These are phyloP conservation scores for Eupithecia pulchellata DNA, from an alignment of 2,888 invertebrate genomes.

Conservation along the genomic window DNA sequence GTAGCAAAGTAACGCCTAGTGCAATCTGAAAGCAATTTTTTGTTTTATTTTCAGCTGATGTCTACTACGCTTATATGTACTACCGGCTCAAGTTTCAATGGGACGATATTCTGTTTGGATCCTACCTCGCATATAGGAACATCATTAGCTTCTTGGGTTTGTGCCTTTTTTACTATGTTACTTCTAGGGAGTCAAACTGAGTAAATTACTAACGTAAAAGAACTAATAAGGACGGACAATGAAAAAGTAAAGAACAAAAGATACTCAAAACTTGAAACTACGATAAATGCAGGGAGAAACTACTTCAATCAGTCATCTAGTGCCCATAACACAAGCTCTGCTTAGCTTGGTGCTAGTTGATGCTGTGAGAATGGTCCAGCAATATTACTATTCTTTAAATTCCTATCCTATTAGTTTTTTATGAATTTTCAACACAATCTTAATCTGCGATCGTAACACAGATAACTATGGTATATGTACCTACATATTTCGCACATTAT, in stretches of 20 bases:
- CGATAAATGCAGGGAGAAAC: too few species aligned
- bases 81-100: conserved; percentile 78
- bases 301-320: too few species aligned
- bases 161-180: conserved; percentile 40
- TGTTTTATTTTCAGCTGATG: conserved; percentile 70
- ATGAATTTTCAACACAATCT: too few species aligned
- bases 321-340: too few species aligned
- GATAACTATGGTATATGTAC: too few species aligned
- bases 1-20: not conserved
- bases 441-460: too few species aligned
- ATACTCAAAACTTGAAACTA: not conserved
- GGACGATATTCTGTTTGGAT: conserved; percentile 78
- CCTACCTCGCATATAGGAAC: conserved; percentile 76
- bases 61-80: conserved; percentile 77
- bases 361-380: too few species aligned
- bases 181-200: not conserved
- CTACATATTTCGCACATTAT: too few species aligned
- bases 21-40: not conserved
- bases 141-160: conserved; percentile 76
- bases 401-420: too few species aligned
- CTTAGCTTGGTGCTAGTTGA: too few species aligned
- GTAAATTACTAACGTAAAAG: not conserved
- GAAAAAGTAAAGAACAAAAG: not conserved
- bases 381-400: too few species aligned
- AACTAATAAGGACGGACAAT: not conserved